phyloP scores from a whole-genome alignment of 2,113 vertebrate genomes.

The Oryzias celebensis region DNA sequence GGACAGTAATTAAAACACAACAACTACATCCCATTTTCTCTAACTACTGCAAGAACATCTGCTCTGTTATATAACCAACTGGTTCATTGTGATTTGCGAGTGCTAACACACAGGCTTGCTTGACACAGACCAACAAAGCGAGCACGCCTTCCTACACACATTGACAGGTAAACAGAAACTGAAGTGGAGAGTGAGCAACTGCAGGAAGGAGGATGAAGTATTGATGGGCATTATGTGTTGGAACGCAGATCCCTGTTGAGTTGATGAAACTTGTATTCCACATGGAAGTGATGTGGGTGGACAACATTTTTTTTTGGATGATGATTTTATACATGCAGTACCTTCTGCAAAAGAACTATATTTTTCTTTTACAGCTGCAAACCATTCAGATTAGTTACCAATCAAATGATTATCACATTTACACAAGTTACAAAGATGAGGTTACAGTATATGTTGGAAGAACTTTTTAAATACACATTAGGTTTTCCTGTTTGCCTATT shows the following conservation, averaged over 20 bases:
- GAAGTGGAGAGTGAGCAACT: background rate
- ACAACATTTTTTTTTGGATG: background rate
- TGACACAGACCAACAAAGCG: constrained; percentile 16
- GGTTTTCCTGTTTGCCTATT: too few species aligned
- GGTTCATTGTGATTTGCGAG: constrained; percentile 1
- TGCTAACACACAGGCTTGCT: constrained; percentile 3
- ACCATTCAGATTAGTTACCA: too few species aligned
- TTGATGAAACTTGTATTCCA: background rate
- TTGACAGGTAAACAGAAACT: background rate
- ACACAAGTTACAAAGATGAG: too few species aligned
- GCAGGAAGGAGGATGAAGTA: background rate
- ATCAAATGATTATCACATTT: too few species aligned
- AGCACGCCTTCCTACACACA: constrained; percentile 43
- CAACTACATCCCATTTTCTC: background rate
- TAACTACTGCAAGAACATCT: constrained; percentile 39
- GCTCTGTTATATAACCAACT: constrained; percentile 31
- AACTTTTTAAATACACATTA: too few species aligned
- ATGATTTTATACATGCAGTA: background rate
- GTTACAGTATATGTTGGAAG: too few species aligned
- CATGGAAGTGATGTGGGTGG: background rate
- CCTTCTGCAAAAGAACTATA: background rate
- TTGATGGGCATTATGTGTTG: too few species aligned
- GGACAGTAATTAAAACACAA: constrained; percentile 31
- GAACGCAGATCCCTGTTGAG: background rate
- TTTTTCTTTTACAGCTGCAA: too few species aligned